Evolutionary conservation across 1,140 invertebrate genomes (phyloP).

Genomic region (Neocloeon triangulifer): DNA sequence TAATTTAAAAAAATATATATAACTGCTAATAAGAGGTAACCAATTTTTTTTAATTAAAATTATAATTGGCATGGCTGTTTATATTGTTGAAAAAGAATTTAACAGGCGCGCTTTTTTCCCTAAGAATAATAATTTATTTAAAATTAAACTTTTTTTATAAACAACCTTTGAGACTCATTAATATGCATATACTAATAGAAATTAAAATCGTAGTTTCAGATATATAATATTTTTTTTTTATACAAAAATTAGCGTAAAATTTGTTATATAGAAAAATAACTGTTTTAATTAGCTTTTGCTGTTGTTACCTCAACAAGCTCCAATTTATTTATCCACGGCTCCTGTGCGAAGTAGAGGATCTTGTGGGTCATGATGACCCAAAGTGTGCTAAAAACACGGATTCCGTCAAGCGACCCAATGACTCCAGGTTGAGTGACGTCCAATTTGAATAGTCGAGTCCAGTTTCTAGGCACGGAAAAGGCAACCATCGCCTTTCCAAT

Average conservation of each 20-base stretch:
- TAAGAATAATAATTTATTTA: too few relatives aligned
- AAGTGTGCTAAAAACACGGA: slow-evolving; percentile 6
- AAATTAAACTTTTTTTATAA: too few relatives aligned
- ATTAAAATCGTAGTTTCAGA: too few relatives aligned
- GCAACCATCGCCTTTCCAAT: slow-evolving; percentile 1
- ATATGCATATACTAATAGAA: too few relatives aligned
- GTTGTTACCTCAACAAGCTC: neutral
- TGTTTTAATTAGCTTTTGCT: neutral
- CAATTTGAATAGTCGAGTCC: neutral
- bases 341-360: slow-evolving; percentile 2
- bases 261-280: too few relatives aligned
- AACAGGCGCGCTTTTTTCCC: too few relatives aligned
- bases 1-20: too few relatives aligned
- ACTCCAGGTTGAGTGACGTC: neutral
- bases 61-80: too few relatives aligned
- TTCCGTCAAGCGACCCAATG: slow-evolving; percentile 8
- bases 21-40: too few relatives aligned
- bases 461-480: slow-evolving; percentile 4
- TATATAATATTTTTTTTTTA: slow-evolving; percentile 1
- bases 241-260: slow-evolving; percentile 1
- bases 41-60: too few relatives aligned
- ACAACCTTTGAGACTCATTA: too few relatives aligned
- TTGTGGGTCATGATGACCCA: slow-evolving; percentile 9
- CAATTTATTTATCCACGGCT: slow-evolving; percentile 6
- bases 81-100: too few relatives aligned